A percentile compares a stretch with the other conserved stretches of the same genome.
Evolutionary conservation across 2,888 invertebrate species (phyloP).

Genomic region (Biston stratarius): DNA sequence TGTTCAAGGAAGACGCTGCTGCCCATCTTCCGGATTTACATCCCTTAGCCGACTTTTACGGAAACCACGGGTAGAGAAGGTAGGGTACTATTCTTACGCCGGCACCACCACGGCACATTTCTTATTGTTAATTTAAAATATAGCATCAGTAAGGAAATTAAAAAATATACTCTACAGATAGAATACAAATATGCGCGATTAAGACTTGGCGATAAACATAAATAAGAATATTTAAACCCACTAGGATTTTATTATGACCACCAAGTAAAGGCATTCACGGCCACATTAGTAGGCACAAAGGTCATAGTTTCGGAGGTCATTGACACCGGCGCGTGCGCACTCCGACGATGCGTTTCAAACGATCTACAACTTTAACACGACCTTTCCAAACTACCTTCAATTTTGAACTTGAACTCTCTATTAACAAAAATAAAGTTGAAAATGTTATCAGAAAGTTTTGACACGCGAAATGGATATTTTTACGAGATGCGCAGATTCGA

Average conservation of each 20-base stretch:
- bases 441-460: slow-evolving; percentile 6
- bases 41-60: no score
- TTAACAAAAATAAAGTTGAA: slow-evolving; percentile 1
- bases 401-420: slow-evolving; percentile 49
- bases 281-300: slow-evolving; percentile 49
- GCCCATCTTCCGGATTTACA: no score
- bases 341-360: slow-evolving; percentile 44
- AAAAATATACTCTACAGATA: no score
- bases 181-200: no score
- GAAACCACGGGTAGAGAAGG: no score
- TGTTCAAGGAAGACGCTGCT: no score
- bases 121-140: no score
- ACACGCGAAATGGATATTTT: slow-evolving; percentile 11
- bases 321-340: slow-evolving; percentile 54
- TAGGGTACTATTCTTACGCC: no score
- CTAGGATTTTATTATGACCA: not conserved
- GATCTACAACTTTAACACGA: slow-evolving; percentile 25
- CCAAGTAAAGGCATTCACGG: slow-evolving; percentile 11
- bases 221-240: no score
- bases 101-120: no score
- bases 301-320: slow-evolving; percentile 63
- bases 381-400: not conserved
- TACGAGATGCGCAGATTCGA: slow-evolving; percentile 70
- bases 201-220: no score
- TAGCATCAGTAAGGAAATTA: no score